Evolutionary conservation across 2,888 invertebrate species (phyloP).

Genomic region (Chesias legatella): DNA sequence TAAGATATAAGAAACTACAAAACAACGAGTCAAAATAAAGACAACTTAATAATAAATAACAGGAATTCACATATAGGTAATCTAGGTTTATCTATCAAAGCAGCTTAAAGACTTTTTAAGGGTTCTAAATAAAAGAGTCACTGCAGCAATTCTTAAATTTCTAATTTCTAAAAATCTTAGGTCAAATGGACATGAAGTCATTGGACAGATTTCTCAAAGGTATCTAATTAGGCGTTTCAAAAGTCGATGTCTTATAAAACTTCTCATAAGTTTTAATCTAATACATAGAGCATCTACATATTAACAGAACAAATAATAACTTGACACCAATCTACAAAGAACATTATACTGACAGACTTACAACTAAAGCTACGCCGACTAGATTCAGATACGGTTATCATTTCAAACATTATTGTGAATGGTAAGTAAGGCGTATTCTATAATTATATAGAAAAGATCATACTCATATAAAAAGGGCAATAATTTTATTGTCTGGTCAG

Average conservation of each 20-base stretch:
- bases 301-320: constrained; percentile 7
- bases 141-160: constrained; percentile 8
- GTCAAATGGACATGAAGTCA: constrained; percentile 29
- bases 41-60: constrained; percentile 17
- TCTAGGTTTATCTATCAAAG: constrained; percentile 12
- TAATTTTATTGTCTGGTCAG: constrained; percentile 62
- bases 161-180: constrained; percentile 6
- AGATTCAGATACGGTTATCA: too few species aligned
- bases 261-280: constrained; percentile 22
- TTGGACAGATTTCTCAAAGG: constrained; percentile 39
- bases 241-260: constrained; percentile 46
- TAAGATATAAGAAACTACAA: constrained; percentile 1
- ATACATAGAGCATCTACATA: constrained; percentile 18
- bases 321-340: constrained; percentile 12
- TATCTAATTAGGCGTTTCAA: constrained; percentile 40
- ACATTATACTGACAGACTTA: constrained; percentile 8
- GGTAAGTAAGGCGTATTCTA: not conserved
- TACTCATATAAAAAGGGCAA: constrained; percentile 18
- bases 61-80: not conserved
- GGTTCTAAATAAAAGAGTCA: not conserved
- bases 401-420: too few species aligned
- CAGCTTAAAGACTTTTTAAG: too few species aligned
- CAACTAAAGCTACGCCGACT: constrained; percentile 1
- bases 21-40: constrained; percentile 6
- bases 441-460: constrained; percentile 1